These are phyloP conservation scores for Metacarcinus magister DNA, from an alignment of 2,888 invertebrate genomes.

Conservation along the genomic window DNA sequence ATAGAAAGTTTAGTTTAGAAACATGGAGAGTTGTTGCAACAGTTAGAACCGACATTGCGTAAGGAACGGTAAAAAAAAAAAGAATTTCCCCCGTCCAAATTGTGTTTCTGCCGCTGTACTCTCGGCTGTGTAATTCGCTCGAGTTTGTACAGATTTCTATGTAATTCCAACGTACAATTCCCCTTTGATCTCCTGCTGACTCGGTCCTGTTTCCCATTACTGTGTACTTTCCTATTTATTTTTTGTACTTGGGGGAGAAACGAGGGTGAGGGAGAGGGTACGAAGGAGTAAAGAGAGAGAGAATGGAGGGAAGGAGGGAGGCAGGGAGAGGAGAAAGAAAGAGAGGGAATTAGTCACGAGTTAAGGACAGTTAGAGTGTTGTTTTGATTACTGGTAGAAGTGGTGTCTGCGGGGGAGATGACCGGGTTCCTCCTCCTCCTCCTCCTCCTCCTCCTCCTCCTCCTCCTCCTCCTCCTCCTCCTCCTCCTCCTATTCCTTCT, in stretches of 20 bases:
- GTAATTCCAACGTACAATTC: constrained; percentile 5
- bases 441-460: constrained; percentile 36
- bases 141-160: constrained; percentile 5
- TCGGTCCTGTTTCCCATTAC: neutral
- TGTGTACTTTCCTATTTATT: neutral
- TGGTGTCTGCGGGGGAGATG: neutral
- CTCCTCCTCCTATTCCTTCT: neutral
- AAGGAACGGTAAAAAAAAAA: neutral
- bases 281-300: neutral
- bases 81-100: neutral
- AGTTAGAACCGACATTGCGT: neutral
- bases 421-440: neutral
- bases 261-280: neutral
- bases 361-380: neutral
- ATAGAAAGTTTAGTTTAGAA: constrained; percentile 26
- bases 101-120: constrained; percentile 4
- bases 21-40: constrained; percentile 3
- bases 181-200: neutral
- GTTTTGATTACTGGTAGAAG: constrained; percentile 36
- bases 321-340: neutral
- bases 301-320: neutral
- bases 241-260: neutral
- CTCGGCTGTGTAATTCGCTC: neutral
- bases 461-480: neutral
- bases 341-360: neutral